These are phyloP conservation scores for Pantherophis guttatus DNA, from an alignment of 2,113 vertebrate species.

Conservation along the genomic window DNA sequence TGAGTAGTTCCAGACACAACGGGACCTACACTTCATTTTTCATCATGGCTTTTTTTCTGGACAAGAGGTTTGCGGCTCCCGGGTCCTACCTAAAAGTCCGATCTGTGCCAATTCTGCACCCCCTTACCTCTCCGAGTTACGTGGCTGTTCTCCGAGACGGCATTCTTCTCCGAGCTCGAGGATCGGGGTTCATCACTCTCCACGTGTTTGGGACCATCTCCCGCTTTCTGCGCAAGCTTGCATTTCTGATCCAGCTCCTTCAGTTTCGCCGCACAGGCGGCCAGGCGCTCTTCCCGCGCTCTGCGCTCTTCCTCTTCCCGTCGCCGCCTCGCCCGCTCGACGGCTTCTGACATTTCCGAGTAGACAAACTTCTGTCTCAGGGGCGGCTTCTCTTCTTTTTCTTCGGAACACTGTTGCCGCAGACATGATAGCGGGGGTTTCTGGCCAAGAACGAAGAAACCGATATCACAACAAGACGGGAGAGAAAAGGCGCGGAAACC, in stretches of 20 bases:
- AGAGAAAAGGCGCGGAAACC: background rate
- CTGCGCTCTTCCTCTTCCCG: conserved; percentile 93
- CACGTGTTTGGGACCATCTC: conserved; percentile 72
- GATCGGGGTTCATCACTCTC: conserved; percentile 72
- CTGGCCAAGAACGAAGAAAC: conserved; percentile 54
- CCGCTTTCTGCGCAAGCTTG: conserved; percentile 75
- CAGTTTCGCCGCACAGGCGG: conserved; percentile 94
- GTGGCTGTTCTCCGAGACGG: conserved; percentile 75
- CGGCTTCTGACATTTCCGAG: conserved; percentile 90
- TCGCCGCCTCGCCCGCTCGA: conserved; percentile 87
- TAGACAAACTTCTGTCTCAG: conserved; percentile 85
- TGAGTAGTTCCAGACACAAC: background rate
- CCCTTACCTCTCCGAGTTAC: conserved; percentile 77
- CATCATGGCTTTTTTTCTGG: background rate
- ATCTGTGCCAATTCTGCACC: background rate
- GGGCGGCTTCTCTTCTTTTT: conserved; percentile 86
- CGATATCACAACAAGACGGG: background rate
- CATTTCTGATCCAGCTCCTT: conserved; percentile 94
- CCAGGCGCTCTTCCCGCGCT: conserved; percentile 88
- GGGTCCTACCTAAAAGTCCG: background rate
- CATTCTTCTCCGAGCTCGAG: conserved; percentile 71
- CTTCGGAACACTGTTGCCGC: conserved; percentile 75
- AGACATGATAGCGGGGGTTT: conserved; percentile 60
- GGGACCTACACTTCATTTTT: background rate
- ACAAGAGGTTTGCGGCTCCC: background rate